A percentile compares a stretch with the other conserved stretches of the same genome.
phyloP scores from a whole-genome alignment of 2,888 invertebrate species.

The Platypus cylindrus region DNA sequence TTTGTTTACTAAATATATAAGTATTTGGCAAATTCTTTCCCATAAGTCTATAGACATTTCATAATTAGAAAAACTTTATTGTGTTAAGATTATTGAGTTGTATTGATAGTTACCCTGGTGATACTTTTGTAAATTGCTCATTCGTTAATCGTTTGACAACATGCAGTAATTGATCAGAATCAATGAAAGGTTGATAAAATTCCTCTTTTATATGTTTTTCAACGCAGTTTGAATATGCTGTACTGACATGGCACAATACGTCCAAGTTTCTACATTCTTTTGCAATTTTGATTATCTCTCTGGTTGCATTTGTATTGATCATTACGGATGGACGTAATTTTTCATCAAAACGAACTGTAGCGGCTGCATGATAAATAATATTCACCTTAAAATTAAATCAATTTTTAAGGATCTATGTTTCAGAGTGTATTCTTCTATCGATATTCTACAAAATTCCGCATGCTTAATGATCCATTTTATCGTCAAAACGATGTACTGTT shows the following conservation, averaged over 20 bases:
- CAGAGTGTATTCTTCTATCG: too few relatives aligned
- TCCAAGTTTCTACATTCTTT: conserved; percentile 47
- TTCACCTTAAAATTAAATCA: conserved; percentile 30
- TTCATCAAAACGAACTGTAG: conserved; percentile 62
- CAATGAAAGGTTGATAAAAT: conserved; percentile 18
- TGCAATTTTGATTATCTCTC: conserved; percentile 48
- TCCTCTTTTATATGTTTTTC: conserved; percentile 18
- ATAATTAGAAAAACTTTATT: too few relatives aligned
- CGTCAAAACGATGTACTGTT: too few relatives aligned
- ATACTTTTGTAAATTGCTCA: conserved; percentile 27
- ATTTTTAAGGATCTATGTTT: too few relatives aligned
- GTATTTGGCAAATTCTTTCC: conserved; percentile 54
- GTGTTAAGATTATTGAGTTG: too few relatives aligned
- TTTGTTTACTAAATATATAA: conserved; percentile 59
- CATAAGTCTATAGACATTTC: conserved; percentile 33
- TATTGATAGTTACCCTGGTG: conserved; percentile 17
- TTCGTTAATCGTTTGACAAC: conserved; percentile 28
- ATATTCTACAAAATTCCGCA: too few relatives aligned
- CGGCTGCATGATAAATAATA: conserved; percentile 60
- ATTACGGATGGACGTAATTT: conserved; percentile 48
- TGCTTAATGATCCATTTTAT: too few relatives aligned
- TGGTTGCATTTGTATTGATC: conserved; percentile 53
- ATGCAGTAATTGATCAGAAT: conserved; percentile 33
- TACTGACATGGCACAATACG: conserved; percentile 21
- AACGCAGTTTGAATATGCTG: conserved; percentile 21